Conservation (phyloP, 2,888 invertebrate genomes). For the Trachelus iudaicus region DNA sequence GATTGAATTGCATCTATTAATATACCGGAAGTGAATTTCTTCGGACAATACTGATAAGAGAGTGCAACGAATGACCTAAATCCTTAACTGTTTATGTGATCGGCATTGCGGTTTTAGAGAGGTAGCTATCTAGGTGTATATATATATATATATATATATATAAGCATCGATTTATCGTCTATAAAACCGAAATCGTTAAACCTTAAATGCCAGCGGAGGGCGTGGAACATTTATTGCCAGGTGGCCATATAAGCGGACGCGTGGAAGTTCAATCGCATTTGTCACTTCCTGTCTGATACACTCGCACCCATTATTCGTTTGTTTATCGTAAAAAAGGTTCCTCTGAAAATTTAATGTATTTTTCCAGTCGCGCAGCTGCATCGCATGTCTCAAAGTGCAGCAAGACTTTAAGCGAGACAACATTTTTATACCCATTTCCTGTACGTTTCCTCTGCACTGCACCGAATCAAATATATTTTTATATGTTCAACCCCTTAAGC, state of each 20-base stretch:
- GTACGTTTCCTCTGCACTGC: not conserved
- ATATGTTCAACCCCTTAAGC: not conserved
- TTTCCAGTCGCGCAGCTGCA: not conserved
- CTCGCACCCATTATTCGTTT: not conserved
- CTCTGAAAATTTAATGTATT: not conserved
- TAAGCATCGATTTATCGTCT: constrained; percentile 12
- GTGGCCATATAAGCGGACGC: not conserved
- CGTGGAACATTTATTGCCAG: not conserved
- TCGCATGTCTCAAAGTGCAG: not conserved
- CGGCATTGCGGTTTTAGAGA: not conserved
- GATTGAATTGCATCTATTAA: not conserved
- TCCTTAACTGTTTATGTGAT: constrained; percentile 3
- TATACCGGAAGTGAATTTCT: not conserved
- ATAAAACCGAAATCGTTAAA: constrained; percentile 13
- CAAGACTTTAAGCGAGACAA: not conserved
- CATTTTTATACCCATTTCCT: not conserved
- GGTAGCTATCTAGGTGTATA: not conserved
- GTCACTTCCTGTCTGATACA: not conserved
- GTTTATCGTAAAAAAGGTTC: not conserved
- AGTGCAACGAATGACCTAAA: not conserved
- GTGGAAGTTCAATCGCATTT: not conserved
- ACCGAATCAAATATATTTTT: not conserved
- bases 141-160: not conserved
- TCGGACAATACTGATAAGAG: not conserved
- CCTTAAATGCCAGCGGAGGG: constrained; percentile 2